A percentile compares a stretch with the other conserved stretches of the same genome.
Conservation (phyloP, 2,113 vertebrate genomes). For the Cyphomyrus plagiostoma region DNA sequence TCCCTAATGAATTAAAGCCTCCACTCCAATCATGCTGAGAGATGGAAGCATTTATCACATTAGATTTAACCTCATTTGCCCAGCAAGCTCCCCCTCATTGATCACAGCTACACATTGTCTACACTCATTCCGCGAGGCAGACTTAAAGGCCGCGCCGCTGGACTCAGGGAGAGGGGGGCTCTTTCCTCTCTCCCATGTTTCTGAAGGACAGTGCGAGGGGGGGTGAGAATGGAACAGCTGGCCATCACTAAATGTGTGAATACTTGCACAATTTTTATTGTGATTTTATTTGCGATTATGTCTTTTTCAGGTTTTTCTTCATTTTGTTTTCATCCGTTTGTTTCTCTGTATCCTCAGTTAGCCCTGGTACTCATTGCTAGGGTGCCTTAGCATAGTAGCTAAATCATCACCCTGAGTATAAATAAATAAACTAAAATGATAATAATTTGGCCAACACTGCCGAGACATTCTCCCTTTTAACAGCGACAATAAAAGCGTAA, state of each 20-base stretch:
- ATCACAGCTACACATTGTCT: constrained; percentile 47
- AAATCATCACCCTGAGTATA: constrained; percentile 71
- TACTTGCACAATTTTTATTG: background rate
- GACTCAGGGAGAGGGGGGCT: background rate
- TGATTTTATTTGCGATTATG: background rate
- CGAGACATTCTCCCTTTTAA: constrained; percentile 62
- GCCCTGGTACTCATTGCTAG: constrained; percentile 44
- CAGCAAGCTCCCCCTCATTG: constrained; percentile 40
- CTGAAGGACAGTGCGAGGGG: background rate
- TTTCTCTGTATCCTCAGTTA: constrained; percentile 52
- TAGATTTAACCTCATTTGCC: constrained; percentile 51
- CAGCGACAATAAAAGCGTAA: constrained; percentile 80
- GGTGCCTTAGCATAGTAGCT: constrained; percentile 66
- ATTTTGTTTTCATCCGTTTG: too few species aligned
- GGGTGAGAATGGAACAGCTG: background rate
- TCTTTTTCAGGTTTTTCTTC: background rate
- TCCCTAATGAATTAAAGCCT: constrained; percentile 48
- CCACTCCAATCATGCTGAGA: constrained; percentile 42
- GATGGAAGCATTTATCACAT: constrained; percentile 50
- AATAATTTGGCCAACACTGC: constrained; percentile 71
- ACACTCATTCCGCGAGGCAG: constrained; percentile 35
- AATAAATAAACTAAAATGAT: constrained; percentile 30
- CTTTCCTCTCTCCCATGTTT: background rate
- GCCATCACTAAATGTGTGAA: background rate
- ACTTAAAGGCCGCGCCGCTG: constrained; percentile 25